phyloP scores from a whole-genome alignment of 2,113 vertebrate genomes.

The Bucco capensis region DNA sequence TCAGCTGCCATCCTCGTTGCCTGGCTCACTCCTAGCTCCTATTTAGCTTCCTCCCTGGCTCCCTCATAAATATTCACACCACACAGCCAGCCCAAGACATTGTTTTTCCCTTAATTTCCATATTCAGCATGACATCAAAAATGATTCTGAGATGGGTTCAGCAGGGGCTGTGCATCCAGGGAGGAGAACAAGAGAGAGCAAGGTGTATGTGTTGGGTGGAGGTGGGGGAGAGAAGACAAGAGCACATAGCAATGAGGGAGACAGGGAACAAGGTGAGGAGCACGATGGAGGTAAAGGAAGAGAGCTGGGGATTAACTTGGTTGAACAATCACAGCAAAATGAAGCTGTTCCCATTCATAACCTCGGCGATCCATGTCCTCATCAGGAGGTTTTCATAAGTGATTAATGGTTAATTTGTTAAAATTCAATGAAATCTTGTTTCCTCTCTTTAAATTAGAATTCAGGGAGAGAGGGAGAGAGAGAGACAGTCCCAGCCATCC shows the following conservation, averaged over 20 bases:
- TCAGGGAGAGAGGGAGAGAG: slow-evolving; percentile 20
- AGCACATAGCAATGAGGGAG: not conserved
- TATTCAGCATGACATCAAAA: slow-evolving; percentile 63
- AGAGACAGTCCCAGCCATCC: slow-evolving; percentile 35
- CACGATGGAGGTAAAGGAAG: not conserved
- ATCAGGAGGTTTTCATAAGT: slow-evolving; percentile 65
- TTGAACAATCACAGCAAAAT: slow-evolving; percentile 36
- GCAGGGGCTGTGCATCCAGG: slow-evolving; percentile 16
- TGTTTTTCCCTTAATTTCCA: slow-evolving; percentile 65
- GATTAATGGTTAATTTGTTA: slow-evolving; percentile 67
- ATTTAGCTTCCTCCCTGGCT: not conserved
- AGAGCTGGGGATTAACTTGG: slow-evolving; percentile 16
- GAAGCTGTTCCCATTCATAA: slow-evolving; percentile 45
- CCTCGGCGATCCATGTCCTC: slow-evolving; percentile 19
- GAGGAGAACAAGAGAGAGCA: not conserved
- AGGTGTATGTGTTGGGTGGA: not conserved
- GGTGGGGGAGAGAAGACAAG: not conserved
- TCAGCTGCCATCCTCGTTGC: slow-evolving; percentile 24
- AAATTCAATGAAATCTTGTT: slow-evolving; percentile 68
- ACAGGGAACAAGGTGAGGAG: not conserved
- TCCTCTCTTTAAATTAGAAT: slow-evolving; percentile 64
- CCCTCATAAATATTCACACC: slow-evolving; percentile 49
- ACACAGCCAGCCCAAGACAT: slow-evolving; percentile 50
- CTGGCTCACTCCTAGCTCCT: not conserved
- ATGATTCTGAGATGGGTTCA: slow-evolving; percentile 8